These are phyloP conservation scores for Pomacea maculata DNA, from an alignment of 1,140 invertebrate genomes.

Conservation along the genomic window DNA sequence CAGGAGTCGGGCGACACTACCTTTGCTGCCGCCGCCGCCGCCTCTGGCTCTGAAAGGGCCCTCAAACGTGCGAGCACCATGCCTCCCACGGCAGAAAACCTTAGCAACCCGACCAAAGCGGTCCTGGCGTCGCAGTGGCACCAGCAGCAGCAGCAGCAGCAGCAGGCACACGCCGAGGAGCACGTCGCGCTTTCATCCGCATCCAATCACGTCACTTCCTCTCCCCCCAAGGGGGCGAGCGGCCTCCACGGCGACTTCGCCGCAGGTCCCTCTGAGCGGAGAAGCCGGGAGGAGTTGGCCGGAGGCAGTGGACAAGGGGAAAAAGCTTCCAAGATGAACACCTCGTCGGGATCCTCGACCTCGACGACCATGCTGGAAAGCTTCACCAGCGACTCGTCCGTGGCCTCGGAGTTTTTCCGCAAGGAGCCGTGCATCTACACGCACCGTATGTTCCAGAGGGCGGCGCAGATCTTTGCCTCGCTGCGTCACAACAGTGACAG, in stretches of 20 bases:
- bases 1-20: no score
- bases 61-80: no score
- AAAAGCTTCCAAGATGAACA: constrained; percentile 1
- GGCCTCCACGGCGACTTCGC: background rate
- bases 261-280: background rate
- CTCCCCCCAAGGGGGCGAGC: no score
- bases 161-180: background rate
- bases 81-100: background rate
- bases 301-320: constrained; percentile 2
- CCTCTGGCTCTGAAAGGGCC: no score
- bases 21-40: no score
- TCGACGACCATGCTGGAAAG: constrained; percentile 3
- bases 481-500: constrained; percentile 29
- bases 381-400: constrained; percentile 14
- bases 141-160: background rate
- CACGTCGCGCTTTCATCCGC: background rate
- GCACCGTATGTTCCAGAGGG: constrained; percentile 41
- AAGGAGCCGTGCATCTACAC: constrained; percentile 47
- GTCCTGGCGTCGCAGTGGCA: background rate
- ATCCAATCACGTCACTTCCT: background rate
- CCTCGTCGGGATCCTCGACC: no score
- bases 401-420: constrained; percentile 39
- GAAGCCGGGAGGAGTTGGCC: background rate
- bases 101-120: background rate
- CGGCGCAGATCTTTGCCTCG: constrained; percentile 38